Evolutionary conservation across 2,113 vertebrate genomes (phyloP).

Genomic region (Halcyon malimbica): DNA sequence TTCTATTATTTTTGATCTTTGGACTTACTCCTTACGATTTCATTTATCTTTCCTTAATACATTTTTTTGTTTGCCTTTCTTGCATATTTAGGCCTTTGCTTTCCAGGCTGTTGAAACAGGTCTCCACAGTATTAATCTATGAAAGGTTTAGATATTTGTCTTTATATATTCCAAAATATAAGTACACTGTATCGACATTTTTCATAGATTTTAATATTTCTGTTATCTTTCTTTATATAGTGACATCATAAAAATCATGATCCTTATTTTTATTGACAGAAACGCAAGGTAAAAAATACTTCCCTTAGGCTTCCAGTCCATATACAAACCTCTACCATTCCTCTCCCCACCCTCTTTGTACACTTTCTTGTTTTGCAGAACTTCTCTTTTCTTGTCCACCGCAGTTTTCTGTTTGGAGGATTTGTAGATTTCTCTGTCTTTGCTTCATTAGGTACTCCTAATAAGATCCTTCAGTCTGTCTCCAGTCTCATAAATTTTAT

Average conservation of each 20-base stretch:
- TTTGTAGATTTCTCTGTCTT: background rate
- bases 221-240: background rate
- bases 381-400: background rate
- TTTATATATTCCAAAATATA: background rate
- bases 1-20: background rate
- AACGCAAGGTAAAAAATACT: background rate
- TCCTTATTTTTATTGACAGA: background rate
- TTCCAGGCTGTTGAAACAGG: background rate
- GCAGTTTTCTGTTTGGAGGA: background rate
- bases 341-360: background rate
- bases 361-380: background rate
- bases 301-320: background rate
- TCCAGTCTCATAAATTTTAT: background rate
- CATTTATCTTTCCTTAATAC: background rate
- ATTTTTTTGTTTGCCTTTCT: background rate
- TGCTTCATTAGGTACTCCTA: background rate
- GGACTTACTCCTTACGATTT: background rate
- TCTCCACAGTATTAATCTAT: background rate
- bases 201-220: background rate
- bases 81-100: background rate
- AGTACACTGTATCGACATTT: background rate
- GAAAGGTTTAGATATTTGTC: background rate
- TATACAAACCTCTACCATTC: rapidly evolving
- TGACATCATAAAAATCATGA: background rate
- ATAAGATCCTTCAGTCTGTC: background rate